Percentiles rank a stretch among this genome's conserved stretches.
These are phyloP conservation scores for Misgurnus mizolepis DNA, from an alignment of 2,113 vertebrate genomes.

Conservation along the genomic window DNA sequence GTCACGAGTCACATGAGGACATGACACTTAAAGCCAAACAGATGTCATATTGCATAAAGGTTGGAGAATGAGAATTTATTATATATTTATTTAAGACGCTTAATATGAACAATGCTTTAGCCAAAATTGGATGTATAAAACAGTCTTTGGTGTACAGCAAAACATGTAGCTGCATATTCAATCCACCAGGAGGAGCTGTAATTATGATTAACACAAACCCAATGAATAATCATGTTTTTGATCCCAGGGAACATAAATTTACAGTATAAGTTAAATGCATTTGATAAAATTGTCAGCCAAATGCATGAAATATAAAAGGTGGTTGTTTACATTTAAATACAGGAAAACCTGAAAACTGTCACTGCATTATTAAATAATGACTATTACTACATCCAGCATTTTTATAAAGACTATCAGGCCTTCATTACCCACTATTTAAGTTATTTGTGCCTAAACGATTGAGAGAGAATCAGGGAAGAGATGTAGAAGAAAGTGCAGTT, in stretches of 20 bases:
- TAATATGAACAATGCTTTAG: too few species aligned
- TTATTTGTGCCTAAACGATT: background rate
- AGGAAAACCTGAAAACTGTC: background rate
- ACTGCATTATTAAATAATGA: background rate
- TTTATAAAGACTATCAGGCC: background rate
- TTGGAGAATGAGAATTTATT: background rate
- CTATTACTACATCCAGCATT: background rate
- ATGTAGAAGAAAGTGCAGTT: background rate
- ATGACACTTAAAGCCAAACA: background rate
- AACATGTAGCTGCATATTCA: background rate
- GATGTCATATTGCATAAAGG: background rate
- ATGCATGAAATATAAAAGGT: too few species aligned
- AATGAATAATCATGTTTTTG: background rate
- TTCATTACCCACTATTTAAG: conserved; percentile 3
- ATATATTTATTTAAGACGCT: background rate
- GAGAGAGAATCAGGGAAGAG: background rate
- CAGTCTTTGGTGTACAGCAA: background rate
- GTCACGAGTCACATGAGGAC: background rate
- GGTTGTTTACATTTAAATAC: background rate
- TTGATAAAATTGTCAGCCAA: too few species aligned
- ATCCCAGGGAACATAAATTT: too few species aligned
- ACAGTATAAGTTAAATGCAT: too few species aligned
- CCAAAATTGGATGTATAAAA: background rate
- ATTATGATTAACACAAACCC: background rate
- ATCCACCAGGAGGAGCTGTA: conserved; percentile 16